These are phyloP conservation scores for Rana temporaria DNA, from an alignment of 2,113 vertebrate genomes.

Conservation along the genomic window DNA sequence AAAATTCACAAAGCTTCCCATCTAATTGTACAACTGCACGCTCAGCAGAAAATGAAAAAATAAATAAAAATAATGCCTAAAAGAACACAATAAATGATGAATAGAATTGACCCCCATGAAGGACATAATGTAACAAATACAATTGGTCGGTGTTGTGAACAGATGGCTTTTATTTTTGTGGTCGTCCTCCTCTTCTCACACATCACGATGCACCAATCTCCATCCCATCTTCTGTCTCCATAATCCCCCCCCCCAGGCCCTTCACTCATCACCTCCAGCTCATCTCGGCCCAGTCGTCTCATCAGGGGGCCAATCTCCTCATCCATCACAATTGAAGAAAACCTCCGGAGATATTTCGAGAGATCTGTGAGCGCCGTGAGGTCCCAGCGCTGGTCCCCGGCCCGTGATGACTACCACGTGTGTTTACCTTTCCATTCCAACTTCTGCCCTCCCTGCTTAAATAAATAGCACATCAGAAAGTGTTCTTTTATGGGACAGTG, in stretches of 20 bases:
- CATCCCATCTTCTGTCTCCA: neutral
- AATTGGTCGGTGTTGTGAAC: too few relatives aligned
- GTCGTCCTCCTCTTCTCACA: too few relatives aligned
- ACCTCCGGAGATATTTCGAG: neutral
- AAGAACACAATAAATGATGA: too few relatives aligned
- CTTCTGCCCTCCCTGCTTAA: neutral
- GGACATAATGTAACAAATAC: too few relatives aligned
- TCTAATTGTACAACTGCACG: too few relatives aligned
- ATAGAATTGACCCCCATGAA: too few relatives aligned
- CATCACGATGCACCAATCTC: too few relatives aligned
- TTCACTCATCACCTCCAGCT: conserved; percentile 11
- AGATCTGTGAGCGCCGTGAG: neutral
- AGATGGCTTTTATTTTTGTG: too few relatives aligned
- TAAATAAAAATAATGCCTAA: too few relatives aligned
- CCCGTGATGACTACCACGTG: conserved; percentile 9
- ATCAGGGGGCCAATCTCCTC: neutral
- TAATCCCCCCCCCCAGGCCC: neutral
- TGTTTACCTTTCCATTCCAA: conserved; percentile 26
- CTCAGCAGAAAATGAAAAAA: too few relatives aligned
- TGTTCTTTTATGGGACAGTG: neutral
- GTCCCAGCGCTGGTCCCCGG: neutral
- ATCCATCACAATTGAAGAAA: neutral
- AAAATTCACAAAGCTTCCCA: too few relatives aligned
- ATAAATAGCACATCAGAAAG: conserved; percentile 11
- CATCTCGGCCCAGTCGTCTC: neutral